These are phyloP conservation scores for Thumatha senex DNA, from an alignment of 2,888 invertebrate species.

Conservation along the genomic window DNA sequence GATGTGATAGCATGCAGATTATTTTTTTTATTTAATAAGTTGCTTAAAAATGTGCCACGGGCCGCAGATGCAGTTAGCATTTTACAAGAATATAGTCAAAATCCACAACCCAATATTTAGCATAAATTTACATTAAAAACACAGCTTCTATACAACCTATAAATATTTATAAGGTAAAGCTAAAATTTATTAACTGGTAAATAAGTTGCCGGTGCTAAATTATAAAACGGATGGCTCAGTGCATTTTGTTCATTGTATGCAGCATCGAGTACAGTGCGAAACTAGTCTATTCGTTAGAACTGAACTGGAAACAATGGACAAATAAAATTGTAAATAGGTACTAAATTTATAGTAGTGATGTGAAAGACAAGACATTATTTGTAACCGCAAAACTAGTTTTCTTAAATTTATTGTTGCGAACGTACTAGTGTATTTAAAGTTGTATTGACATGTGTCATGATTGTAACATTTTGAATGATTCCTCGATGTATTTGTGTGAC, in stretches of 20 bases:
- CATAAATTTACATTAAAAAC: too few species aligned
- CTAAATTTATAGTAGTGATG: not conserved
- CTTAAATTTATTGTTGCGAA: not conserved
- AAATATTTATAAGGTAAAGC: too few species aligned
- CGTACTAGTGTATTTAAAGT: not conserved
- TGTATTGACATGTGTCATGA: not conserved
- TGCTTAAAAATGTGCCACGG: too few species aligned
- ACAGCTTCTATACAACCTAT: too few species aligned
- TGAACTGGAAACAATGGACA: slow-evolving; percentile 8
- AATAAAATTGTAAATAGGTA: slow-evolving; percentile 9
- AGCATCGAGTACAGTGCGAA: not conserved
- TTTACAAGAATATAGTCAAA: too few species aligned
- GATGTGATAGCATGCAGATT: too few species aligned
- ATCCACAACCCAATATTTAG: too few species aligned
- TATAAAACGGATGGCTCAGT: not conserved
- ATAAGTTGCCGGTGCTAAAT: not conserved
- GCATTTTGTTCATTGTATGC: slow-evolving; percentile 5
- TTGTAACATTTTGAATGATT: too few species aligned
- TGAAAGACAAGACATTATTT: not conserved
- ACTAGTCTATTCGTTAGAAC: slow-evolving; percentile 3
- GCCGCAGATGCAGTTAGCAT: too few species aligned
- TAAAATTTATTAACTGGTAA: not conserved
- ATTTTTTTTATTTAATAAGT: too few species aligned
- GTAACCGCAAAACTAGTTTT: not conserved
- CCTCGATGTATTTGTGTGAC: not conserved